Conservation (phyloP, 2,113 vertebrate genomes). For the Callipepla squamata region DNA sequence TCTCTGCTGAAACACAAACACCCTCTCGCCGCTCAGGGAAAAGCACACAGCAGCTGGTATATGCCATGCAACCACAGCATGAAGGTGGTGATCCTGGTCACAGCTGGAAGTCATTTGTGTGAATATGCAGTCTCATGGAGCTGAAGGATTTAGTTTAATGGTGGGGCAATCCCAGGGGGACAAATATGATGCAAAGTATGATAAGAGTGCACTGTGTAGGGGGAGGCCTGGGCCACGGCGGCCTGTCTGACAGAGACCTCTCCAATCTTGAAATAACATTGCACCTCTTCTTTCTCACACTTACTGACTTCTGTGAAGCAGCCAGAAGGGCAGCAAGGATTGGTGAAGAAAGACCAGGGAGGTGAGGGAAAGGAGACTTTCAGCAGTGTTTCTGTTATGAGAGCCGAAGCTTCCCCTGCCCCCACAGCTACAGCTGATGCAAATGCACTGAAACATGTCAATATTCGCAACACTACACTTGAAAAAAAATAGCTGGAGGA, state of each 20-base stretch:
- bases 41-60: neutral
- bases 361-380: neutral
- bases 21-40: neutral
- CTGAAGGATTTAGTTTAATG: neutral
- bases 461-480: conserved; percentile 8
- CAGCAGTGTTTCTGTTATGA: neutral
- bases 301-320: neutral
- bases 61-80: accelerated
- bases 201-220: neutral
- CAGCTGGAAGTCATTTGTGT: accelerated
- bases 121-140: neutral
- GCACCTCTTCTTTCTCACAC: neutral
- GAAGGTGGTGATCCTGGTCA: neutral
- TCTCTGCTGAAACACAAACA: neutral
- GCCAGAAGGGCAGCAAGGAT: neutral
- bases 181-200: neutral
- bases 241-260: neutral
- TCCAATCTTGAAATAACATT: neutral
- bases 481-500: conserved; percentile 37
- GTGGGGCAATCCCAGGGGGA: neutral
- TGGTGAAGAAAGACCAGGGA: neutral
- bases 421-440: neutral
- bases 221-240: neutral
- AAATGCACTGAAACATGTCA: conserved; percentile 6
- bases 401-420: neutral